A percentile compares a stretch with the other conserved stretches of the same genome.
phyloP scores from a whole-genome alignment of 2,888 invertebrate genomes.

The Bellardia pandia region DNA sequence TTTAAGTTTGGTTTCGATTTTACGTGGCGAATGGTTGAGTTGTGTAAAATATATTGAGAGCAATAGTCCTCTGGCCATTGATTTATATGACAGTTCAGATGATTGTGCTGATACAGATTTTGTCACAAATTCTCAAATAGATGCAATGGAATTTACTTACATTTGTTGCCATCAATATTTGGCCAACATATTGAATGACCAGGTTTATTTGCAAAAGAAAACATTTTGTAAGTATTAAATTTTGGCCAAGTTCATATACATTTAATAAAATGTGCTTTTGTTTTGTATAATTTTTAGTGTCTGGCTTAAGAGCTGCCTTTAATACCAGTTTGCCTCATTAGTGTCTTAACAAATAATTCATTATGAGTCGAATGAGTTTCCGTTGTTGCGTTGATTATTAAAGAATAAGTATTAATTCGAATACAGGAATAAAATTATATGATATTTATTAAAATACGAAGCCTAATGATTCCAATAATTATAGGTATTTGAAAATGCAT shows the following conservation, averaged over 20 bases:
- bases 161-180: conserved; percentile 82
- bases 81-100: conserved; percentile 70
- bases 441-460: conserved; percentile 16
- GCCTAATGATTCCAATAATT: background rate
- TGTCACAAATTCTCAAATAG: conserved; percentile 79
- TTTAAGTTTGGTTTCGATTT: conserved; percentile 80
- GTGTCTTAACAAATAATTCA: background rate
- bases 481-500: no score
- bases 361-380: background rate
- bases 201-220: conserved; percentile 79
- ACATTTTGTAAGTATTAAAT: conserved; percentile 77
- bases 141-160: conserved; percentile 82
- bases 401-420: conserved; percentile 46
- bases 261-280: background rate
- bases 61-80: conserved; percentile 70
- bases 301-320: conserved; percentile 80
- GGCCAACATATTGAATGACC: conserved; percentile 79
- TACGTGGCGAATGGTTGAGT: conserved; percentile 81
- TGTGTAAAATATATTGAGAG: conserved; percentile 78
- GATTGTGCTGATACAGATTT: conserved; percentile 74
- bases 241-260: conserved; percentile 17
- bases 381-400: conserved; percentile 16
- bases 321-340: conserved; percentile 81
- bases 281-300: conserved; percentile 76
- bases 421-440: conserved; percentile 33